These are phyloP conservation scores for Scaptomyza hsui DNA, from an alignment of 1,140 invertebrate genomes.

Conservation along the genomic window DNA sequence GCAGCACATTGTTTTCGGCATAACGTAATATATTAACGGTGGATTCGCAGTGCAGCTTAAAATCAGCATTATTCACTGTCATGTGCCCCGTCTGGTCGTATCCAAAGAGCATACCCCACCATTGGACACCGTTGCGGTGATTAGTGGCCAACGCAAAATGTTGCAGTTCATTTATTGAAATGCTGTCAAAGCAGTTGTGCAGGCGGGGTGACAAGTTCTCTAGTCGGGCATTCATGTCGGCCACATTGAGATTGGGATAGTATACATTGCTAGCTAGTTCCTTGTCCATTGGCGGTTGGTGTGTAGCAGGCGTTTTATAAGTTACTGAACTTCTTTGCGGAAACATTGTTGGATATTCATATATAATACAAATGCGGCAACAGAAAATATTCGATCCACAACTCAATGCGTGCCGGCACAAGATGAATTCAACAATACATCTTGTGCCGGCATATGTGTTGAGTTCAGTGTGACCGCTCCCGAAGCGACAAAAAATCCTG, in stretches of 20 bases:
- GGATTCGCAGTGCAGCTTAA: conserved; percentile 55
- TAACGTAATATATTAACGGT: conserved; percentile 65
- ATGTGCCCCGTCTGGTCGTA: conserved; percentile 43
- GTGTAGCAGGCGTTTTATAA: conserved; percentile 45
- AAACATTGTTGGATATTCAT: no score
- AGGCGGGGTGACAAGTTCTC: conserved; percentile 63
- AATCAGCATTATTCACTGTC: conserved; percentile 57
- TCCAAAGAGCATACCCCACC: conserved; percentile 69
- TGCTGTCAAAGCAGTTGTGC: conserved; percentile 67
- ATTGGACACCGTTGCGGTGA: conserved; percentile 53
- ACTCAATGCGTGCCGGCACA: conserved; percentile 14
- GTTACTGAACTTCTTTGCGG: conserved; percentile 49
- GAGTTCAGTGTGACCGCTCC: no score
- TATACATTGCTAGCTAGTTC: conserved; percentile 65
- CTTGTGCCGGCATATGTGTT: no score
- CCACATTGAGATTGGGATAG: conserved; percentile 68
- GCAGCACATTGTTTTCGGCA: conserved; percentile 53
- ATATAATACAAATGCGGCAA: no score
- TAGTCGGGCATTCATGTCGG: conserved; percentile 61
- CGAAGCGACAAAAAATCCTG: no score
- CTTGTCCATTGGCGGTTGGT: conserved; percentile 51
- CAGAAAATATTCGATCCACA: not conserved
- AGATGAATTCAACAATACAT: no score
- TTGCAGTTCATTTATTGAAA: conserved; percentile 51
- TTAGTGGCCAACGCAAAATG: conserved; percentile 65